A percentile compares a stretch with the other conserved stretches of the same genome.
Conservation (phyloP, 2,797 vertebrate genomes). For the Enteromius unitaeniatus region DNA sequence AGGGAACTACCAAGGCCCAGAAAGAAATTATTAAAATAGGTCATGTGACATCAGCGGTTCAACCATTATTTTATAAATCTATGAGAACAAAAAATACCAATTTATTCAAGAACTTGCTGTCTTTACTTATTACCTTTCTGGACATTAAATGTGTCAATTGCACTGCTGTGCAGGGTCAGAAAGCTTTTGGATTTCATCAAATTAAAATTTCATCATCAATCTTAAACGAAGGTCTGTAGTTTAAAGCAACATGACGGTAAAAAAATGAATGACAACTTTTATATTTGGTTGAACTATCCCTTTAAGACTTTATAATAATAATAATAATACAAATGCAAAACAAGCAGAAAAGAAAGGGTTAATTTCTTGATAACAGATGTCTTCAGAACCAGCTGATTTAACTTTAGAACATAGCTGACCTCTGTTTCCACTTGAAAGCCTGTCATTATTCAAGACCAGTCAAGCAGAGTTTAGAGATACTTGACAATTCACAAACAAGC, state of each 20-base stretch:
- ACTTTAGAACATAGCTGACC: constrained; percentile 13
- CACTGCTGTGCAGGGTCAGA: neutral
- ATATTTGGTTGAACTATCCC: neutral
- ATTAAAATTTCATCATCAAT: too few relatives aligned
- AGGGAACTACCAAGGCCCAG: neutral
- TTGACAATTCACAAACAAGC: constrained; percentile 12
- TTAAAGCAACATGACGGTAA: neutral
- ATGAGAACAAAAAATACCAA: neutral
- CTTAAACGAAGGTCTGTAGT: neutral
- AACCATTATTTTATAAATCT: neutral
- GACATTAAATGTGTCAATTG: neutral
- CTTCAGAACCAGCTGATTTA: neutral
- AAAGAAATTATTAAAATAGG: neutral
- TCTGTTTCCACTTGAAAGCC: constrained; percentile 20
- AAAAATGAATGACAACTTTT: neutral
- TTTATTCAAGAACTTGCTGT: neutral
- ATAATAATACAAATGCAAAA: neutral
- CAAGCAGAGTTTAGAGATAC: constrained; percentile 21
- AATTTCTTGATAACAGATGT: constrained; percentile 16
- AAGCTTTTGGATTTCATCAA: neutral
- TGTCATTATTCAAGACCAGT: constrained; percentile 34
- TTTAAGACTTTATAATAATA: neutral
- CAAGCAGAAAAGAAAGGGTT: constrained; percentile 6
- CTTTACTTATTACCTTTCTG: neutral
- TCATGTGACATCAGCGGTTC: neutral